These are phyloP conservation scores for Nowickia ferox DNA, from an alignment of 2,888 invertebrate genomes.

Conservation along the genomic window DNA sequence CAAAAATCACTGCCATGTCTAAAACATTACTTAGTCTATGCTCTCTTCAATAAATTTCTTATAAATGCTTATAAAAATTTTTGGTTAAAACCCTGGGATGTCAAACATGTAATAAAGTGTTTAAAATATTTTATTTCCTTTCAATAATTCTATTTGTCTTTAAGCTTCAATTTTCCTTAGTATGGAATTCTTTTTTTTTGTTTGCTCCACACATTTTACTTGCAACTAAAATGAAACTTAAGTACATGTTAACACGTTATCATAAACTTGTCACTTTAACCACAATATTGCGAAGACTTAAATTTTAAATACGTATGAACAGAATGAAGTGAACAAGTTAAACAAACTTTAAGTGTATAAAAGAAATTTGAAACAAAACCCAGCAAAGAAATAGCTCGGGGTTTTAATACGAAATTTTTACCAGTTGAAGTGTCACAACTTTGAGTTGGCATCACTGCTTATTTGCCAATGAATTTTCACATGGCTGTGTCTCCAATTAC, in stretches of 20 bases:
- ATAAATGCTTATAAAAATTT: neutral
- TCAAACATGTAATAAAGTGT: too few species aligned
- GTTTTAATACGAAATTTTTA: too few species aligned
- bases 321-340: too few species aligned
- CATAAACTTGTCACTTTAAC: slow-evolving; percentile 21
- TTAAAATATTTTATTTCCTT: neutral
- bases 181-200: neutral
- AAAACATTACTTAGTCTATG: too few species aligned
- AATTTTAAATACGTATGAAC: neutral
- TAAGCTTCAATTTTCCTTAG: neutral
- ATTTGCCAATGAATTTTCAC: too few species aligned
- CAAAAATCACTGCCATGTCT: too few species aligned
- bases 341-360: neutral
- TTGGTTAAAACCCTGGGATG: neutral
- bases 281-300: slow-evolving; percentile 2
- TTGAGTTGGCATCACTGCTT: too few species aligned
- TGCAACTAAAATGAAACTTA: too few species aligned
- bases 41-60: too few species aligned
- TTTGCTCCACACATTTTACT: neutral
- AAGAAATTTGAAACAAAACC: neutral
- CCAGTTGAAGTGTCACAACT: too few species aligned
- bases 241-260: slow-evolving; percentile 2
- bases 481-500: too few species aligned
- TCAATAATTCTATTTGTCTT: neutral
- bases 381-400: too few species aligned